These are phyloP conservation scores for Folsomia manolachei DNA, from an alignment of 2,888 invertebrate species.

Conservation along the genomic window DNA sequence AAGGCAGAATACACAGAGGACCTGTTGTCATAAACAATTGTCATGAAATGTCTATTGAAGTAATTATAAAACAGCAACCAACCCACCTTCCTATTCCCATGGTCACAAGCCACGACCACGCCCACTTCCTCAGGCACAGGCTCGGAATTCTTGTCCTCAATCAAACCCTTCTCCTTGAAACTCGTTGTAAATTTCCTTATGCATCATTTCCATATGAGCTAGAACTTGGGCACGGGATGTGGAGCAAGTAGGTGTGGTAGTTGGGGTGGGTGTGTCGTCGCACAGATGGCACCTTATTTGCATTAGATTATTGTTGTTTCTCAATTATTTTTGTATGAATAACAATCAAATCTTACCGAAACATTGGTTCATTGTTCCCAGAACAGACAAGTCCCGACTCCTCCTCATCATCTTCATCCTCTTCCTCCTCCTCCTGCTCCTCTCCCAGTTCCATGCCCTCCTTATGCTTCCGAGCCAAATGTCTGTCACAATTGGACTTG, in stretches of 20 bases:
- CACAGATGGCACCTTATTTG: conserved; percentile 95
- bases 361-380: background rate
- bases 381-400: conserved; percentile 15
- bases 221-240: conserved; percentile 22
- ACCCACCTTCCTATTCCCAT: conserved; percentile 40
- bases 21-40: conserved; percentile 56
- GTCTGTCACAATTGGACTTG: conserved; percentile 95
- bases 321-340: too few species aligned
- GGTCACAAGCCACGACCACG: background rate
- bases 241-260: too few species aligned
- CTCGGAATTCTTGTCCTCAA: too few species aligned
- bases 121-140: background rate
- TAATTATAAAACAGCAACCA: too few species aligned
- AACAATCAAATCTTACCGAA: too few species aligned
- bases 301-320: too few species aligned
- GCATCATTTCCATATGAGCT: conserved; percentile 43
- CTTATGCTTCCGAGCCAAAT: conserved; percentile 82
- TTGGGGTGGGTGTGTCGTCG: conserved; percentile 58
- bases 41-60: too few species aligned
- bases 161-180: conserved; percentile 63
- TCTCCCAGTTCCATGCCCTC: conserved; percentile 16
- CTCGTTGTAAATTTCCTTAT: conserved; percentile 50
- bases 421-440: conserved; percentile 17
- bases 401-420: conserved; percentile 24
- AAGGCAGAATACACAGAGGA: conserved; percentile 87